Base-by-base conservation (phyloP, 2,113 vertebrate genomes). In the Coturnix japonica region DNA sequence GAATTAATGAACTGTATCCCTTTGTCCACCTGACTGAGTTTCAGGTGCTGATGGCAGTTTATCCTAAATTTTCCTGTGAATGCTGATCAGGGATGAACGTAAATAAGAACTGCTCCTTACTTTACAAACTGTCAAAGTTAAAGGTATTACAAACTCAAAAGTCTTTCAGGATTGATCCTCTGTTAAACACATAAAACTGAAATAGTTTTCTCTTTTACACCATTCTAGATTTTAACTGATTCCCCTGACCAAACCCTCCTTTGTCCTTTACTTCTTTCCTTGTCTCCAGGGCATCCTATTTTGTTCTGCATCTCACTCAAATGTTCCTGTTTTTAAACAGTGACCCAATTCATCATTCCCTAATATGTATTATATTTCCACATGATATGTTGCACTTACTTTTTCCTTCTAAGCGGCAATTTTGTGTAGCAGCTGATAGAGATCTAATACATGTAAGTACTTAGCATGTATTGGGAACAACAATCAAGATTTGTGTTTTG, bases 1-100 rank as follows among this genome's bases (percentile, higher is more conserved):
- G 67, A 91, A 56, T 89, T 96, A 95, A 96, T 94, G 95, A 96
- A 94, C 89, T 93, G 71, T 93, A 73, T 92, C 67, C 17, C 39
- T 78, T 87, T 79, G 81, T 92, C 81, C 74, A 95, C 74, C 81
- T 92, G 86, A 86, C 71, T 93, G 92, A 76, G 23, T 94, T 85
- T 89, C 65, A 69, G 49, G 63, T 65, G 18, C 39, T 91, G 66
- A 75, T 26, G 61, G n/a, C 65, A 53, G 91, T 94, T 92, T 85
- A 89, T 76, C 43, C 60, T 82, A 91, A 85, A 77, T 92, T 85
- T 93, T 91, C 75, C 78, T 85, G 67, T 64, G 89, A 46, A 35
- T 56, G 17, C 11, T 92, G 46, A 77, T 92, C 89, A 92, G 46
- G 26, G 8, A 60, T 74, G 56, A 16, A 71, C 86, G 63, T 85